Evolutionary conservation across 1,140 invertebrate species (phyloP).

Genomic region (Bombus breviceps): DNA sequence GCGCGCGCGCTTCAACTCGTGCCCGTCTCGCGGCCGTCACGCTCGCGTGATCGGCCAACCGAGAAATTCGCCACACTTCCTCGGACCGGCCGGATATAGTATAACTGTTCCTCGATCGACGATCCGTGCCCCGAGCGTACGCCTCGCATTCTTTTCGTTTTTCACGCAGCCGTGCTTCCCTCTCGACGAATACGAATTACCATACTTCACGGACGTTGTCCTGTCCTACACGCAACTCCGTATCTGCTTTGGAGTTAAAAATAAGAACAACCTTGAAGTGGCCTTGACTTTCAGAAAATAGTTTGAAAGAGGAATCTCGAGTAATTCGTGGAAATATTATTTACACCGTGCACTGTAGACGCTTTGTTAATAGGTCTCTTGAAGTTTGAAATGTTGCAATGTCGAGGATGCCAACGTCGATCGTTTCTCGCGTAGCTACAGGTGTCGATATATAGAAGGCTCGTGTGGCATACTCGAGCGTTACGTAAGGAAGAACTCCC

Average conservation of each 20-base stretch:
- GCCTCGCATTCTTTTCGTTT: not conserved
- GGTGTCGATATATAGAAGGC: not conserved
- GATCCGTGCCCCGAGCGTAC: not conserved
- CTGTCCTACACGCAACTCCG: no score
- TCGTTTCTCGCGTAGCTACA: not conserved
- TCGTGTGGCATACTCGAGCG: not conserved
- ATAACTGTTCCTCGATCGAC: conserved; percentile 38
- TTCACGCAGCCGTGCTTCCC: not conserved
- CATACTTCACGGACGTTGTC: not conserved
- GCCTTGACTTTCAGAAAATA: not conserved
- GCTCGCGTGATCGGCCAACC: conserved; percentile 40
- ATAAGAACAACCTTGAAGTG: not conserved
- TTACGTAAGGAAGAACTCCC: conserved; percentile 20
- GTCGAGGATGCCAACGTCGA: not conserved
- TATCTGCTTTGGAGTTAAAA: not conserved
- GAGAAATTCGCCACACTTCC: conserved; percentile 41
- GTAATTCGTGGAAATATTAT: not conserved
- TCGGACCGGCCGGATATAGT: conserved; percentile 17
- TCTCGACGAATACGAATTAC: not conserved
- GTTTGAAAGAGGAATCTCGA: not conserved
- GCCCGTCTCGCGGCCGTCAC: not conserved
- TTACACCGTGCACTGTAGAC: not conserved
- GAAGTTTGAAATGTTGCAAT: not conserved
- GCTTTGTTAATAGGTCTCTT: not conserved
- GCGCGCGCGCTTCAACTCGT: not conserved